A percentile compares a stretch with the other conserved stretches of the same genome.
phyloP scores from a whole-genome alignment of 2,113 vertebrate genomes.

The Leucopsar rothschildi region DNA sequence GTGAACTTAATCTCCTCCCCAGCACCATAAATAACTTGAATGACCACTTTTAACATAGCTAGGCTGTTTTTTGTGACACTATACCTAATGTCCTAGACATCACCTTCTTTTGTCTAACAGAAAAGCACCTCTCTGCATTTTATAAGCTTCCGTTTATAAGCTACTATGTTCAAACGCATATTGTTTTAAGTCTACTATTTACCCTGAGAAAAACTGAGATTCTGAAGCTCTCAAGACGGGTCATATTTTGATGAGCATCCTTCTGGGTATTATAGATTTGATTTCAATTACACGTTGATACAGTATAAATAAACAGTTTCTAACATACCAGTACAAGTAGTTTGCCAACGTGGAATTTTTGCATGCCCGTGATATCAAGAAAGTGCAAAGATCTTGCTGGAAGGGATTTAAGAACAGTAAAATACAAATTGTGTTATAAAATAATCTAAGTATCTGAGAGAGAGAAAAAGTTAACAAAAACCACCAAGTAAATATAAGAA shows the following conservation, averaged over 20 bases:
- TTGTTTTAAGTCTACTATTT: not conserved
- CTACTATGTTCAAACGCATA: not conserved
- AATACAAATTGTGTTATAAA: not conserved
- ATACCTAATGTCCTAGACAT: not conserved
- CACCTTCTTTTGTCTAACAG: not conserved
- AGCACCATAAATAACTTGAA: not conserved
- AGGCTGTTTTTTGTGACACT: not conserved
- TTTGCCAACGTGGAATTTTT: constrained; percentile 97
- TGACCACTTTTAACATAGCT: not conserved
- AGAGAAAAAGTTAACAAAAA: not conserved
- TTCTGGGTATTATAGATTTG: not conserved
- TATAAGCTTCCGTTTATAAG: not conserved
- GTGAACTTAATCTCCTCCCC: not conserved
- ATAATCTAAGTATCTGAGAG: not conserved
- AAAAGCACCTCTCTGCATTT: not conserved
- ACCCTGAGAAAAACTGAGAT: not conserved
- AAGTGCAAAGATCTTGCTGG: constrained; percentile 96
- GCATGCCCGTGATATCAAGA: constrained; percentile 96
- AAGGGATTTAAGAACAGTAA: constrained; percentile 33
- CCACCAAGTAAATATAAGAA: accelerated
- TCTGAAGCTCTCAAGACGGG: not conserved
- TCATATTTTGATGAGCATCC: not conserved
- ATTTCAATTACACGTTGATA: not conserved
- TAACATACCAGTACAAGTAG: constrained; percentile 95
- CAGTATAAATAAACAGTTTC: not conserved